phyloP scores from a whole-genome alignment of 2,113 vertebrate genomes.

The Phrynocephalus versicolor region DNA sequence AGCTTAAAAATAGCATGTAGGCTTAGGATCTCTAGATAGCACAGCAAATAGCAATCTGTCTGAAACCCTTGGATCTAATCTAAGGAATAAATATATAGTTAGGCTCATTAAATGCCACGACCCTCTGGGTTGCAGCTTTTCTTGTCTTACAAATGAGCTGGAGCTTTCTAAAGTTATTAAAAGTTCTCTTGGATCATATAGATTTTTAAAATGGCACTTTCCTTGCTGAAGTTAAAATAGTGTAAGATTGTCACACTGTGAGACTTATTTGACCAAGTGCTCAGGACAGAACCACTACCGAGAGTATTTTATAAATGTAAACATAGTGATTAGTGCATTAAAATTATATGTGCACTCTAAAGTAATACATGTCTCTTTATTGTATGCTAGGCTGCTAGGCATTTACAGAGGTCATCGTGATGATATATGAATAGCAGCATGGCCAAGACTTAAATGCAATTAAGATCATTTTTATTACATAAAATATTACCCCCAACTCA shows the following conservation, averaged over 20 bases:
- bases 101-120: not conserved
- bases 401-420: slow-evolving; percentile 35
- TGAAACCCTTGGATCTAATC: not conserved
- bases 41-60: slow-evolving; percentile 4
- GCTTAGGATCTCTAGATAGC: rapidly evolving
- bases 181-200: not conserved
- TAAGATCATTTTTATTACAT: slow-evolving; percentile 40
- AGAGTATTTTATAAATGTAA: slow-evolving; percentile 40
- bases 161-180: not conserved
- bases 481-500: slow-evolving; percentile 24
- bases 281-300: slow-evolving; percentile 14
- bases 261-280: not conserved
- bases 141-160: slow-evolving; percentile 8
- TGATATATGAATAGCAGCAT: slow-evolving; percentile 16
- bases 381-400: slow-evolving; percentile 14
- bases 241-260: not conserved
- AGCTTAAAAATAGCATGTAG: not conserved
- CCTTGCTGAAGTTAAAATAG: not conserved
- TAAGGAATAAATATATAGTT: not conserved
- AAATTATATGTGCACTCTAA: slow-evolving; percentile 27
- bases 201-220: slow-evolving; percentile 33
- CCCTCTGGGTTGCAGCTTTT: not conserved
- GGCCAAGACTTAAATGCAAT: slow-evolving; percentile 41
- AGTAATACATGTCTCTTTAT: slow-evolving; percentile 24
- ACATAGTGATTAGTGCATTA: slow-evolving; percentile 22